These are phyloP conservation scores for Meteorus colon DNA, from an alignment of 2,888 invertebrate genomes.

Conservation along the genomic window DNA sequence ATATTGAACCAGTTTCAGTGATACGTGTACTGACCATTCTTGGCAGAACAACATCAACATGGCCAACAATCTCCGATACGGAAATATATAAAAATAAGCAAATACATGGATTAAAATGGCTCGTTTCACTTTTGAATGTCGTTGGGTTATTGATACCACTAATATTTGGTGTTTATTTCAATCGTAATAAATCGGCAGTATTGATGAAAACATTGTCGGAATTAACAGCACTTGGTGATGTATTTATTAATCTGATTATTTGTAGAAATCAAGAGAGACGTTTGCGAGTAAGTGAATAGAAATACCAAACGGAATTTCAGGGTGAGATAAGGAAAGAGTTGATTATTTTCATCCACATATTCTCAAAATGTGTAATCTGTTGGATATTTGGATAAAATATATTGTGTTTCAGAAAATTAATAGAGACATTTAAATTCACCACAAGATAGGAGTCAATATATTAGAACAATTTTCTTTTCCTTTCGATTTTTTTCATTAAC, in stretches of 20 bases:
- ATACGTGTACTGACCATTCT: conserved; percentile 35
- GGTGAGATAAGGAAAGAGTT: neutral
- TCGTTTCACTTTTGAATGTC: conserved; percentile 50
- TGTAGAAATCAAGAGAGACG: conserved; percentile 54
- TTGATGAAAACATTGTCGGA: conserved; percentile 60
- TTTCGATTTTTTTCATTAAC: neutral
- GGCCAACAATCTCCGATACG: conserved; percentile 52
- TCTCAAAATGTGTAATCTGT: neutral
- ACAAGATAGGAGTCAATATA: too few species aligned
- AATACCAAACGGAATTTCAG: neutral
- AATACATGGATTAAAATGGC: conserved; percentile 53
- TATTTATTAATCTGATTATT: conserved; percentile 58
- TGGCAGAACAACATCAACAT: conserved; percentile 56
- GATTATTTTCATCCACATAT: neutral
- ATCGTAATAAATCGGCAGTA: conserved; percentile 48
- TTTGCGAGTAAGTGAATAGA: conserved; percentile 55
- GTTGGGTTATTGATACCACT: conserved; percentile 54
- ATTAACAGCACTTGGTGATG: conserved; percentile 56
- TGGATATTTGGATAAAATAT: too few species aligned
- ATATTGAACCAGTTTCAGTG: neutral
- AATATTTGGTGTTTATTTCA: conserved; percentile 55
- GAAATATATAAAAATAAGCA: conserved; percentile 37
- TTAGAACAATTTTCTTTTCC: neutral
- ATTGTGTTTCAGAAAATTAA: too few species aligned
- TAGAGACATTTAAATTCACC: too few species aligned